Evolutionary conservation across 2,113 vertebrate genomes (phyloP).

Genomic region (Corythornis cristatus): DNA sequence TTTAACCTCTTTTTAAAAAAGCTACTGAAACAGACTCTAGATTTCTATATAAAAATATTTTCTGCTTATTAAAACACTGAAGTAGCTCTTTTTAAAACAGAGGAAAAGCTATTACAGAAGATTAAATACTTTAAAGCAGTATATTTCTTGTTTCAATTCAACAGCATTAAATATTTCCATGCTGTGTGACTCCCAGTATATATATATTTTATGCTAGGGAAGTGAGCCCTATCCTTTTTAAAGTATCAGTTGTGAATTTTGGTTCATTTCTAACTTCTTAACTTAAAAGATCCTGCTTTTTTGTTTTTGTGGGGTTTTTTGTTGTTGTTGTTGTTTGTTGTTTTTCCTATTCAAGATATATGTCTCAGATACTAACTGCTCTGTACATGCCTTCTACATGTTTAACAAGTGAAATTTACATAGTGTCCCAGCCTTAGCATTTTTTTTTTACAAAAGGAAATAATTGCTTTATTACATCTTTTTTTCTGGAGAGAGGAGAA

Average conservation of each 20-base stretch:
- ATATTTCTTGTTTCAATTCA: not conserved
- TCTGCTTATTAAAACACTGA: not conserved
- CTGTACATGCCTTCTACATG: not conserved
- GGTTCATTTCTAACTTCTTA: not conserved
- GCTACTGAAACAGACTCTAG: not conserved
- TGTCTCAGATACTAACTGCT: not conserved
- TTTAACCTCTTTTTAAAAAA: not conserved
- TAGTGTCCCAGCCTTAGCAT: not conserved
- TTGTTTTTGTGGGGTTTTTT: too few species aligned
- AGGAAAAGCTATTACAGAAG: not conserved
- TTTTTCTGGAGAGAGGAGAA: not conserved
- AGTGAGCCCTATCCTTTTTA: not conserved
- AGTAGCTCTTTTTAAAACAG: not conserved
- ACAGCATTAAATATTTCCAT: slow-evolving; percentile 45
- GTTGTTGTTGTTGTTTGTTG: too few species aligned
- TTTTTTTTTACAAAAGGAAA: not conserved
- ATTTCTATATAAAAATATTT: slow-evolving; percentile 1
- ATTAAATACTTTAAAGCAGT: slow-evolving; percentile 1
- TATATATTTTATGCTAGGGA: slow-evolving; percentile 41
- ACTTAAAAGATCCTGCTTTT: not conserved
- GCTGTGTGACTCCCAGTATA: slow-evolving; percentile 10
- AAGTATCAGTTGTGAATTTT: not conserved
- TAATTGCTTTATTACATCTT: not conserved
- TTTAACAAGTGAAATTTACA: not conserved
- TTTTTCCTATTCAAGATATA: not conserved